Conservation (phyloP, 2,113 vertebrate species). For the Cinclus cinclus region DNA sequence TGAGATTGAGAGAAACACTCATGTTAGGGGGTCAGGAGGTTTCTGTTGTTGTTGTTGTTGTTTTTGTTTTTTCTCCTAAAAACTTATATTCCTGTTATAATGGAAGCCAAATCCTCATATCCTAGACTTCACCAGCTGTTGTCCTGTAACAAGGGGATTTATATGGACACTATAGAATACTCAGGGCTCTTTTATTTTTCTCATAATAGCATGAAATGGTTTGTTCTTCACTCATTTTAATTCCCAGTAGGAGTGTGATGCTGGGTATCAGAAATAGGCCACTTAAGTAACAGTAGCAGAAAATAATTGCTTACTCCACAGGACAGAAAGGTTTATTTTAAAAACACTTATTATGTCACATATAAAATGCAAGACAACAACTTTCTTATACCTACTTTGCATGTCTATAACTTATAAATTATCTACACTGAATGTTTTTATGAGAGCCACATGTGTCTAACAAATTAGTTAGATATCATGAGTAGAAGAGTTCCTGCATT, state of each 20-base stretch:
- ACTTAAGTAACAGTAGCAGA: background rate
- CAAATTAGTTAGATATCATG: background rate
- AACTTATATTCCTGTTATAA: background rate
- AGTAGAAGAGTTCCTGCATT: background rate
- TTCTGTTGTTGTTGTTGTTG: background rate
- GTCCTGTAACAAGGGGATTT: background rate
- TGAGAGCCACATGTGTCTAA: background rate
- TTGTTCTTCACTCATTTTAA: background rate
- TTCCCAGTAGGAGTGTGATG: background rate
- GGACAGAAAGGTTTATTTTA: background rate
- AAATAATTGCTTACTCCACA: background rate
- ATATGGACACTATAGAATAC: background rate
- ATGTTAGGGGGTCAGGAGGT: rapidly evolving
- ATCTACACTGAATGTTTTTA: background rate
- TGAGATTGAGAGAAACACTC: background rate
- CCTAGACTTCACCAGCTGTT: background rate
- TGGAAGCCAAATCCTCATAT: background rate
- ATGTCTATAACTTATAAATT: background rate
- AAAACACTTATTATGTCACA: background rate
- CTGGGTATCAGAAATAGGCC: background rate
- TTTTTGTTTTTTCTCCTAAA: background rate
- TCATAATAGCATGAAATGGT: background rate
- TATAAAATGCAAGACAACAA: background rate
- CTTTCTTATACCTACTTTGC: background rate
- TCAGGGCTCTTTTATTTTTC: background rate